Evolutionary conservation across 2,797 vertebrate genomes (phyloP).

Genomic region (Helarctos malayanus): DNA sequence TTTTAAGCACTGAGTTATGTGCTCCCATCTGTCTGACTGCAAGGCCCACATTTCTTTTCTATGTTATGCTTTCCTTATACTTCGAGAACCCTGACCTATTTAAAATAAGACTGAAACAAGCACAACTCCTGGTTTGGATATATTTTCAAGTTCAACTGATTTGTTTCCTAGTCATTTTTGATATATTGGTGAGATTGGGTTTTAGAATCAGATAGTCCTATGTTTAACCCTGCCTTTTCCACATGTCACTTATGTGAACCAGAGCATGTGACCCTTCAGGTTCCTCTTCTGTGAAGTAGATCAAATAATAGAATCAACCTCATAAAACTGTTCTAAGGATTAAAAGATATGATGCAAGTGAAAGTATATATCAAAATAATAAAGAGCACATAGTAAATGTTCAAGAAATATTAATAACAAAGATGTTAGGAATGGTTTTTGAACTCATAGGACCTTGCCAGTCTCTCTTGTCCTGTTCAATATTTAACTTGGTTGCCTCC

Average conservation of each 20-base stretch:
- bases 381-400: not conserved
- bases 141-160: conserved; percentile 8
- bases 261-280: not conserved
- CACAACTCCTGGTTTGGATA: not conserved
- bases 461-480: not conserved
- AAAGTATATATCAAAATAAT: conserved; percentile 36
- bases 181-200: not conserved
- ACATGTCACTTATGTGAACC: not conserved
- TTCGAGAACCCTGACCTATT: not conserved
- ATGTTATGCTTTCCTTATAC: not conserved
- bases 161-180: conserved; percentile 31
- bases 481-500: not conserved
- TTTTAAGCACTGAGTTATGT: conserved; percentile 44
- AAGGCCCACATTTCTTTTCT: conserved; percentile 18
- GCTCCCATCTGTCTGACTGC: not conserved
- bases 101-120: conserved; percentile 29
- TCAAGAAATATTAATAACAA: conserved; percentile 44
- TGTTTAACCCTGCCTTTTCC: conserved; percentile 22
- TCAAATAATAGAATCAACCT: conserved; percentile 40
- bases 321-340: conserved; percentile 3
- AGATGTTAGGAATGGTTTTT: not conserved
- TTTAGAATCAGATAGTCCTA: conserved; percentile 28
- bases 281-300: conserved; percentile 17
- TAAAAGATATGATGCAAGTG: conserved; percentile 13
- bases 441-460: not conserved